phyloP scores from a whole-genome alignment of 2,113 vertebrate genomes.

The Entomyzon cyanotis region DNA sequence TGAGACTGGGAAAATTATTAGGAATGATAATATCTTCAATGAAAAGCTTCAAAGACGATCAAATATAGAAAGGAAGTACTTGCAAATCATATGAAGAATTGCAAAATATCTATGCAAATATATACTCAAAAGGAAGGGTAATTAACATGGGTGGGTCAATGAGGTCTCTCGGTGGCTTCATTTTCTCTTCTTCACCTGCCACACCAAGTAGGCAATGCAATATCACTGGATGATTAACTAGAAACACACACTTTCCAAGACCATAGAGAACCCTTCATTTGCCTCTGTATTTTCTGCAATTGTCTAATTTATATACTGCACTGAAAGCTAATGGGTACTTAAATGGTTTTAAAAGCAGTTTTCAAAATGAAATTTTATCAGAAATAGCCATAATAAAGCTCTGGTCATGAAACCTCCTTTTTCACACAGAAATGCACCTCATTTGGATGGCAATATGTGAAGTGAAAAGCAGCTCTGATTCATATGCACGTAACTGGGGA shows the following conservation, averaged over 20 bases:
- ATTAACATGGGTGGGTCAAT: background rate
- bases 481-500: background rate
- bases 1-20: background rate
- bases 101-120: background rate
- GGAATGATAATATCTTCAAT: background rate
- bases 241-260: background rate
- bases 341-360: slow-evolving; percentile 3
- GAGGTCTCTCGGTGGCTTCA: background rate
- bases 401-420: background rate
- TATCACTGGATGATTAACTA: background rate
- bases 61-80: background rate
- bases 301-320: background rate
- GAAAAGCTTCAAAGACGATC: background rate
- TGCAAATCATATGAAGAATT: background rate
- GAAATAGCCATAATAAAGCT: background rate
- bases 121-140: background rate
- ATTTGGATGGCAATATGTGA: background rate
- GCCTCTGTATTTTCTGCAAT: background rate
- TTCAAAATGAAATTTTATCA: background rate
- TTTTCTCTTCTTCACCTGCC: background rate
- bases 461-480: background rate
- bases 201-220: background rate
- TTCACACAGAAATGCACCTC: background rate
- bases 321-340: background rate
- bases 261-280: background rate